Evolutionary conservation across 2,113 vertebrate genomes (phyloP).

Genomic region (Erpornis zantholeuca): DNA sequence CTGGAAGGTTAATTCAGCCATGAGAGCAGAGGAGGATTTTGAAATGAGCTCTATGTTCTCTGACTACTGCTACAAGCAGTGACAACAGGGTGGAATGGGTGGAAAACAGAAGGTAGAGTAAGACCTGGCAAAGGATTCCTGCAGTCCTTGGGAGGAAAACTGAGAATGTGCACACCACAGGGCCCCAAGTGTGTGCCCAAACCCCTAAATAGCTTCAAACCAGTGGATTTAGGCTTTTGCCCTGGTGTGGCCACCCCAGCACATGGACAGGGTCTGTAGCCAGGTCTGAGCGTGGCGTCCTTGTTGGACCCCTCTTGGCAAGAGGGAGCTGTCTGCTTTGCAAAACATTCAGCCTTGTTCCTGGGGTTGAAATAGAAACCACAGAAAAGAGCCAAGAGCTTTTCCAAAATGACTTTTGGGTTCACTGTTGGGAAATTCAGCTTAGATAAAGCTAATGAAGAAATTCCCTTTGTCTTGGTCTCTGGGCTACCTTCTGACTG

Average conservation of each 20-base stretch:
- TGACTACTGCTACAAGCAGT: neutral
- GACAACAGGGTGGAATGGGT: neutral
- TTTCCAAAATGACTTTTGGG: neutral
- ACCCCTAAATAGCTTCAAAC: fast-evolving
- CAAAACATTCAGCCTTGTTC: neutral
- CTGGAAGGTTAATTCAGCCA: neutral
- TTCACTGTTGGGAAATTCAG: neutral
- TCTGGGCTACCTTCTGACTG: neutral
- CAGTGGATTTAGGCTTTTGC: neutral
- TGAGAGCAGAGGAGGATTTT: neutral
- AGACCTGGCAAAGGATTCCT: neutral
- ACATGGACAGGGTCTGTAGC: neutral
- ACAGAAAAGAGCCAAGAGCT: neutral
- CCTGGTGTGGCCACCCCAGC: too few species aligned
- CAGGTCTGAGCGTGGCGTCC: neutral
- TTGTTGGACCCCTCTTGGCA: neutral
- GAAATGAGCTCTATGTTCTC: neutral
- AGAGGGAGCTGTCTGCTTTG: neutral
- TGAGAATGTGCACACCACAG: too few species aligned
- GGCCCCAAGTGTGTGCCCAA: neutral
- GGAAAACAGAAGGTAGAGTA: neutral
- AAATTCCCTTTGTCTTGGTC: neutral
- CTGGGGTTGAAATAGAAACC: neutral
- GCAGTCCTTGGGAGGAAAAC: fast-evolving
- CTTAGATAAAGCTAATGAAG: neutral